Percentiles rank a stretch among this genome's conserved stretches.
These are phyloP conservation scores for Alligator sinensis DNA, from an alignment of 2,113 vertebrate genomes.

Conservation along the genomic window DNA sequence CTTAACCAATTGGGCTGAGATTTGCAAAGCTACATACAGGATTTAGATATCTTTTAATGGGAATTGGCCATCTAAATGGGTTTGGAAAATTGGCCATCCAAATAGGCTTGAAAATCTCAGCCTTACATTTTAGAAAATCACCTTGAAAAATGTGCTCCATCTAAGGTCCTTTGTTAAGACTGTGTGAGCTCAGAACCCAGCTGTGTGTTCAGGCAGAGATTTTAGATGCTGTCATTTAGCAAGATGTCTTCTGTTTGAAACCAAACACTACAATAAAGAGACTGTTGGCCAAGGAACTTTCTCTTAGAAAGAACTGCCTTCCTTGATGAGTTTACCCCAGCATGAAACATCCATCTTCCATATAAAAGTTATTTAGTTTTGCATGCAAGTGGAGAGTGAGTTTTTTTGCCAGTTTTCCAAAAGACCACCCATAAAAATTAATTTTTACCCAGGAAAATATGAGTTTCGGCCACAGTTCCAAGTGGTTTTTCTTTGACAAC, in stretches of 20 bases:
- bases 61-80: not conserved
- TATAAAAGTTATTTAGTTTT: conserved; percentile 68
- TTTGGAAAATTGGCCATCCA: conserved; percentile 3
- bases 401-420: conserved; percentile 64
- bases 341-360: conserved; percentile 65
- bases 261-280: conserved; percentile 15
- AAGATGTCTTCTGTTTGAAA: conserved; percentile 11
- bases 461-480: not conserved
- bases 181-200: conserved; percentile 19
- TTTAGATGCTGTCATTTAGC: conserved; percentile 8
- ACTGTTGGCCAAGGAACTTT: conserved; percentile 3
- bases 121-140: not conserved
- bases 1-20: not conserved
- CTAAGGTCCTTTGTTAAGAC: conserved; percentile 2
- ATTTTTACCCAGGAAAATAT: conserved; percentile 34
- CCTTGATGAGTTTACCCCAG: conserved; percentile 8
- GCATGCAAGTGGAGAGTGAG: conserved; percentile 61
- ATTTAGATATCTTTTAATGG: not conserved
- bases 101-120: not conserved
- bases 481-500: not conserved
- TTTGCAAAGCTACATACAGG: not conserved
- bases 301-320: conserved; percentile 41
- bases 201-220: not conserved
- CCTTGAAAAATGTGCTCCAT: not conserved
- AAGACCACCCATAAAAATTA: conserved; percentile 66